Percentiles rank a stretch among this genome's conserved stretches.
phyloP scores from a whole-genome alignment of 2,797 vertebrate genomes.

The Botia kubotai region DNA sequence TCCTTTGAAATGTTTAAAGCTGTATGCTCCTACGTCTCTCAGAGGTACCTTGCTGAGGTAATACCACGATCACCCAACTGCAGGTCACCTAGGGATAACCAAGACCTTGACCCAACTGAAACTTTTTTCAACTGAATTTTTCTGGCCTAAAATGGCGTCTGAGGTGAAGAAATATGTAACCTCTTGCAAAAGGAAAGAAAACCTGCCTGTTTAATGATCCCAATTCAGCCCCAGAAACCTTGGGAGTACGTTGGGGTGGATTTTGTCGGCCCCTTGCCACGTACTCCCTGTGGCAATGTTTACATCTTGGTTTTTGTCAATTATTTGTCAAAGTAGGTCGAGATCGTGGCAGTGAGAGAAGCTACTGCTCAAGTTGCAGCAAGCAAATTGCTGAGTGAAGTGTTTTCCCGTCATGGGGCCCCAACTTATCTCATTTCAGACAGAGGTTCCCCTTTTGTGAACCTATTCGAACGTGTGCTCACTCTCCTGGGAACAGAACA shows the following conservation, averaged over 20 bases:
- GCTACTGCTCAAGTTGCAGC: conserved; percentile 21
- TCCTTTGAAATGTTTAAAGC: background rate
- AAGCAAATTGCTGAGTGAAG: background rate
- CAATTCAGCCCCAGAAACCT: background rate
- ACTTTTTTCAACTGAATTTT: background rate
- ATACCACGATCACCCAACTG: background rate
- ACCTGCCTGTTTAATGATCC: conserved; percentile 4
- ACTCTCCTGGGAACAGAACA: background rate
- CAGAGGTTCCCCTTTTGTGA: conserved; percentile 20
- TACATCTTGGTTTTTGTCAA: conserved; percentile 15
- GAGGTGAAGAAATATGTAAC: background rate
- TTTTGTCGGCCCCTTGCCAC: conserved; percentile 23
- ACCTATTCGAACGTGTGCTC: background rate
- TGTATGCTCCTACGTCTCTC: background rate
- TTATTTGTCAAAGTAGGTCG: conserved; percentile 35
- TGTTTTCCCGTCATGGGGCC: background rate
- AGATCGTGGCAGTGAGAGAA: conserved; percentile 18
- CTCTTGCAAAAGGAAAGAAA: conserved; percentile 7
- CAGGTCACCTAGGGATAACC: background rate
- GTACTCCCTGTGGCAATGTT: background rate
- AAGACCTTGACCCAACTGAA: background rate
- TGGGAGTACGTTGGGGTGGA: conserved; percentile 34
- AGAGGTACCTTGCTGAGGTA: background rate
- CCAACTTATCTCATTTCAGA: conserved; percentile 1
- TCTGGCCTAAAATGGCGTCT: conserved; percentile 1